phyloP scores from a whole-genome alignment of 2,888 invertebrate genomes.

The Bimastos eiseni region DNA sequence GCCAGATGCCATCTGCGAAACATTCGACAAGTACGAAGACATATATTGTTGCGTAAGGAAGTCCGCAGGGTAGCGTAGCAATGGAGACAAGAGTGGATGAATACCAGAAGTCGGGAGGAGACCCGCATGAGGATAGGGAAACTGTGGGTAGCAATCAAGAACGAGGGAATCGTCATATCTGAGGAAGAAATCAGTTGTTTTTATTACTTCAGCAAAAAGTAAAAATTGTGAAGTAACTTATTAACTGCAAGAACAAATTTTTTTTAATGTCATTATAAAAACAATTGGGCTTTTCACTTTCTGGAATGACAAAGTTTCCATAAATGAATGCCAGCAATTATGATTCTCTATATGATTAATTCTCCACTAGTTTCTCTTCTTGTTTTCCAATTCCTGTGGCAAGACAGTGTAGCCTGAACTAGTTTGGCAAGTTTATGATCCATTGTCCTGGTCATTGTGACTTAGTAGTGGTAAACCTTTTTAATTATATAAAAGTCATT shows the following conservation, averaged over 20 bases:
- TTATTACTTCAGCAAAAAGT: background rate
- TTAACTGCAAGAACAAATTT: background rate
- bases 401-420: too few species aligned
- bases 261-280: background rate
- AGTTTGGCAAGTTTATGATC: background rate
- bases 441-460: too few species aligned
- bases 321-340: background rate
- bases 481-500: too few species aligned
- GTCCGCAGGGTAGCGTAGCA: background rate
- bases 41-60: background rate
- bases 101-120: background rate
- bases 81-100: background rate
- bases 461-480: too few species aligned
- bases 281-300: background rate
- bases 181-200: background rate
- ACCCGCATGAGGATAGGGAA: background rate
- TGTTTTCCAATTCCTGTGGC: too few species aligned
- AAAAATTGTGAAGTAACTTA: background rate
- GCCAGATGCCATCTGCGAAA: background rate
- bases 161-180: background rate
- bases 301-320: background rate
- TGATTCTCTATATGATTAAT: background rate
- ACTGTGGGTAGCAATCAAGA: slow-evolving; percentile 2
- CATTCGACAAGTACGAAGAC: background rate
- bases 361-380: too few species aligned